A percentile compares a stretch with the other conserved stretches of the same genome.
These are phyloP conservation scores for Halesus radiatus DNA, from an alignment of 1,140 invertebrate genomes.

Conservation along the genomic window DNA sequence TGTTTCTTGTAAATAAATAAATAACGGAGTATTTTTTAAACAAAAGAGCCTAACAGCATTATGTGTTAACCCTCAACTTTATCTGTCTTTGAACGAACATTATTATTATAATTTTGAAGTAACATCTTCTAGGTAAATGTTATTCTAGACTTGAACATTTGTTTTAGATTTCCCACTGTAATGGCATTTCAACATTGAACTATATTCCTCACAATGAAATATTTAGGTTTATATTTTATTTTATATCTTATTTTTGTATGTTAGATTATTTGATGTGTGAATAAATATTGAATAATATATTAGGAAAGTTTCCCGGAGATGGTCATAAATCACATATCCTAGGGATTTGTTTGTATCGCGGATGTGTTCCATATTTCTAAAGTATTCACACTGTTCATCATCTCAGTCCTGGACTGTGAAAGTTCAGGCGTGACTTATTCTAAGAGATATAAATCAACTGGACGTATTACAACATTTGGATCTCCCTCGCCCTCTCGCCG, in stretches of 20 bases:
- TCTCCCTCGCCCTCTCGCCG: not conserved
- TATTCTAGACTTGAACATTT: no score
- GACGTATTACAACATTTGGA: conserved; percentile 33
- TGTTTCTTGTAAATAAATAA: no score
- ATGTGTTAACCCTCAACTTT: no score
- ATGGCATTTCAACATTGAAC: no score
- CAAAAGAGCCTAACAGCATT: no score
- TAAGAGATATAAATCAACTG: conserved; percentile 51
- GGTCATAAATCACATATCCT: conserved; percentile 36
- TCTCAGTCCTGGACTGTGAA: conserved; percentile 23
- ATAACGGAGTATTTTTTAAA: no score
- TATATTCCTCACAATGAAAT: no score
- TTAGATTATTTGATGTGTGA: conserved; percentile 37
- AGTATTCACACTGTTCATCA: conserved; percentile 37
- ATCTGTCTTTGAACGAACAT: no score
- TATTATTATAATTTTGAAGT: no score
- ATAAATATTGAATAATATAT: conserved; percentile 41
- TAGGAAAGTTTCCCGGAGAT: conserved; percentile 14
- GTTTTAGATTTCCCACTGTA: no score
- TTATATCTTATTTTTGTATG: not conserved
- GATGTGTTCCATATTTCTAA: conserved; percentile 32
- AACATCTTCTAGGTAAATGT: no score
- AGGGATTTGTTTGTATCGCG: conserved; percentile 30
- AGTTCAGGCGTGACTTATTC: conserved; percentile 50
- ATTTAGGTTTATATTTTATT: not conserved